phyloP scores from a whole-genome alignment of 2,888 invertebrate genomes.

The Liodrosophila aerea region DNA sequence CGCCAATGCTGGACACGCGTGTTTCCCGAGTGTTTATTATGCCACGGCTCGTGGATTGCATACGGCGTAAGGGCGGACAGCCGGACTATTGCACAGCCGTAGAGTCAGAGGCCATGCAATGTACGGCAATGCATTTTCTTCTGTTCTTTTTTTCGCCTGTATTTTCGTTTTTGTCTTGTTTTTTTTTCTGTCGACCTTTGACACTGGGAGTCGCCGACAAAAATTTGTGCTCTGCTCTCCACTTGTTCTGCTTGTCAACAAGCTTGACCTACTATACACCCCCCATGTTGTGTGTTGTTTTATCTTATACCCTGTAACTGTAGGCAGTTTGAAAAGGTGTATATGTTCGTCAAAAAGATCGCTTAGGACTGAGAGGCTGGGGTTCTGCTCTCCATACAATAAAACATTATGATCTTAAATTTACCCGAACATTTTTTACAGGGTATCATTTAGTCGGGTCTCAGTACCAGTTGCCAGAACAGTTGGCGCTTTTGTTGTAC shows the following conservation, averaged over 20 bases:
- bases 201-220: slow-evolving; percentile 37
- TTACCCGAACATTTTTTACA: slow-evolving; percentile 4
- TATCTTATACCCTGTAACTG: slow-evolving; percentile 21
- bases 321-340: background rate
- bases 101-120: background rate
- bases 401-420: too few relatives aligned
- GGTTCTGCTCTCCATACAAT: too few relatives aligned
- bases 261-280: too few relatives aligned
- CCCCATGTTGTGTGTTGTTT: background rate
- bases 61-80: slow-evolving; percentile 10
- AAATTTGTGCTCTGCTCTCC: slow-evolving; percentile 18
- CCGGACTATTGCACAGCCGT: background rate
- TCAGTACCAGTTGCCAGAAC: slow-evolving; percentile 10
- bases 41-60: slow-evolving; percentile 38
- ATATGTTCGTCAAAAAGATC: too few relatives aligned
- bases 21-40: slow-evolving; percentile 54
- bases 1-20: slow-evolving; percentile 48
- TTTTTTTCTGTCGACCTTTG: slow-evolving; percentile 23
- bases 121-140: slow-evolving; percentile 27
- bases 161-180: slow-evolving; percentile 11
- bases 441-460: slow-evolving; percentile 14
- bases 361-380: too few relatives aligned
- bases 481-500: slow-evolving; percentile 54
- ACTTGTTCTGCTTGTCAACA: background rate
- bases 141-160: background rate